These are phyloP conservation scores for Schizothorax lantsangensis DNA, from an alignment of 2,797 vertebrate genomes.

Conservation along the genomic window DNA sequence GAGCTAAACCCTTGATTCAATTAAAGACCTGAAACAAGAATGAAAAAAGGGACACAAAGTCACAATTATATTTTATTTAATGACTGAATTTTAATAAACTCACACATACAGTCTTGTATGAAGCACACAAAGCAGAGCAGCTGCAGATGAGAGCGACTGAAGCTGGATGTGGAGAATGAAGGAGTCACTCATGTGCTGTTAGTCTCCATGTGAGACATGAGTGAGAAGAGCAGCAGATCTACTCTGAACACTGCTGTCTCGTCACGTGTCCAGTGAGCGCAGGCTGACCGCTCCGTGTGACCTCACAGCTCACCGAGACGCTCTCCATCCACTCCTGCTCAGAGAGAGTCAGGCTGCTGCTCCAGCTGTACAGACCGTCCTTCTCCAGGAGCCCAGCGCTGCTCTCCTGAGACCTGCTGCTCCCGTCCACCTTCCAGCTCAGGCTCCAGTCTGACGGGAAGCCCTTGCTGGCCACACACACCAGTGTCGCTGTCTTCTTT, in stretches of 20 bases:
- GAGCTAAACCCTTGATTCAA: neutral
- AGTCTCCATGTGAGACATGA: slow-evolving; percentile 1
- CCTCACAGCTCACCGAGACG: slow-evolving; percentile 53
- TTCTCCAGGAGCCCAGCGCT: slow-evolving; percentile 53
- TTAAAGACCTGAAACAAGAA: neutral
- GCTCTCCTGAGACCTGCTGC: slow-evolving; percentile 45
- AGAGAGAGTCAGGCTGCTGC: slow-evolving; percentile 43
- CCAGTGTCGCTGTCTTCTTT: slow-evolving; percentile 58
- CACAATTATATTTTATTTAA: neutral
- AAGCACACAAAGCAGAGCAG: neutral
- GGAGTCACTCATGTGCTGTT: neutral
- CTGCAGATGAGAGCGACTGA: neutral
- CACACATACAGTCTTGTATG: neutral
- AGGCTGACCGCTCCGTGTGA: slow-evolving; percentile 56
- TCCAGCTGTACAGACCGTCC: slow-evolving; percentile 57
- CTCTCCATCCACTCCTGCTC: slow-evolving; percentile 46
- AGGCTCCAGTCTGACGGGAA: slow-evolving; percentile 67
- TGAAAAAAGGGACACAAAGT: neutral
- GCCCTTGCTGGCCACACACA: slow-evolving; percentile 66
- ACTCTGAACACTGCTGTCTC: slow-evolving; percentile 66
- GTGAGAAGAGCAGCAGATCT: slow-evolving; percentile 18
- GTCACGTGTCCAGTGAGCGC: slow-evolving; percentile 49
- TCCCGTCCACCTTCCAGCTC: slow-evolving; percentile 63
- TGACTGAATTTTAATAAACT: neutral
- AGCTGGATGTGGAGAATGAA: slow-evolving; percentile 8